Base-by-base conservation (phyloP, 92 coral and sea anemone genomes). In the Epizoanthus scotinus region DNA sequence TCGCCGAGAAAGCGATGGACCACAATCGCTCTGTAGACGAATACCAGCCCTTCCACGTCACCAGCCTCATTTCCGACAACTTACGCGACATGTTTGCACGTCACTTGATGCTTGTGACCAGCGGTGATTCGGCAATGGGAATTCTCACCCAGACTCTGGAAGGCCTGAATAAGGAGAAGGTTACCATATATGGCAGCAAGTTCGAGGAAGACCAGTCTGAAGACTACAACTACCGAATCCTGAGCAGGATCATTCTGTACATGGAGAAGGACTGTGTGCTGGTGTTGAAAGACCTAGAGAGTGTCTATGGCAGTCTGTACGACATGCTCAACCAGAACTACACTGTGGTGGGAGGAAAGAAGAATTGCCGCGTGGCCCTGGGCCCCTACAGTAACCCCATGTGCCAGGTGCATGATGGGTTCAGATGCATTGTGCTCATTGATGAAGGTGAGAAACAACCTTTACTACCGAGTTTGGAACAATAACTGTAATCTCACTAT, bases 291-390 rank as follows among this genome's bases (percentile, higher is more conserved):
- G 86, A 83, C 31, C 86, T 83, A 19, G 86, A 83, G 63, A 83
- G 65, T 59, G 79, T 83, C 14, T 83, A 83, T 73, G 86, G 86
- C 6, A 83, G 82, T 28, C 86, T 83, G 44, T 83, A 83, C 59
- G 86, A 73, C 86, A 83, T 83, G 86, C 57, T 83, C 38, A 83
- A 83, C 71, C 86, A 83, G 81, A 83, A 83, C 64, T 83, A 83
- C 66, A 65, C 86, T 3, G 86, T 83, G 19, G 86, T 83, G 7
- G 86, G 86, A 52, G 79, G 79, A 52, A 83, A 77, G 61, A 83
- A 83, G 81, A 83, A 83, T 82, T 83, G 86, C 65, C 86, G 86
- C 8, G 73, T 83, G 40, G 86, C 86, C 42, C 69, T 83, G n/a
- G 86, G 86, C n/a, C 81, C 86, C 54, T 83, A 71, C 63, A 83